Evolutionary conservation across 2,888 invertebrate species (phyloP).

Genomic region (Amiota communis): DNA sequence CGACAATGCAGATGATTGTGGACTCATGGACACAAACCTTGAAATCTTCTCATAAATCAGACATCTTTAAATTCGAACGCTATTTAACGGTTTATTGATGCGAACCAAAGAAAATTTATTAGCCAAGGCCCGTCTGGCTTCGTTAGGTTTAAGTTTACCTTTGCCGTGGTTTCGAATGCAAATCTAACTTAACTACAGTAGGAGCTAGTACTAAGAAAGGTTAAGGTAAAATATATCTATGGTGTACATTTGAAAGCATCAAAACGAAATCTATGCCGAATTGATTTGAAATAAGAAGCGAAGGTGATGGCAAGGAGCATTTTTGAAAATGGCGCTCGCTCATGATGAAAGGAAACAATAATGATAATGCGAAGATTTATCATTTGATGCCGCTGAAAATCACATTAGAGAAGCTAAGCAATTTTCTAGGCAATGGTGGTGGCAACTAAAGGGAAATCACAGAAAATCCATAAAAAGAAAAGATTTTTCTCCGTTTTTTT

Average conservation of each 20-base stretch:
- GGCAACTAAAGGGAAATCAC: neutral
- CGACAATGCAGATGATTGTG: neutral
- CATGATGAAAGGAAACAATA: conserved; percentile 20
- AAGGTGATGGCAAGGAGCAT: neutral
- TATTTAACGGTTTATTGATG: conserved; percentile 67
- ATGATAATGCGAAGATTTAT: conserved; percentile 18
- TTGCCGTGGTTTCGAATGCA: neutral
- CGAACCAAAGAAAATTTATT: conserved; percentile 60
- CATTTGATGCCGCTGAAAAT: conserved; percentile 6
- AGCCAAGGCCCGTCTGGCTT: conserved; percentile 45
- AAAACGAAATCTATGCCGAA: neutral
- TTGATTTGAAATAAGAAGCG: neutral
- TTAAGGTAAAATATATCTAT: too few relatives aligned
- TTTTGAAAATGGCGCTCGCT: neutral
- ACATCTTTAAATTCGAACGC: conserved; percentile 52
- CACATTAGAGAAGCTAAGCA: conserved; percentile 8
- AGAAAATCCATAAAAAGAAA: neutral
- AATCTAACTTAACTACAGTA: neutral
- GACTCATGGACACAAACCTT: too few relatives aligned
- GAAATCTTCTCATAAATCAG: conserved; percentile 14
- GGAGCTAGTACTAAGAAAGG: neutral
- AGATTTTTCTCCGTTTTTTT: neutral
- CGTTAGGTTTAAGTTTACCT: neutral
- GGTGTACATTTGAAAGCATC: neutral
- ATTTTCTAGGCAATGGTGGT: neutral